Evolutionary conservation across 2,113 vertebrate genomes (phyloP).

Genomic region (Stegostoma tigrinum): DNA sequence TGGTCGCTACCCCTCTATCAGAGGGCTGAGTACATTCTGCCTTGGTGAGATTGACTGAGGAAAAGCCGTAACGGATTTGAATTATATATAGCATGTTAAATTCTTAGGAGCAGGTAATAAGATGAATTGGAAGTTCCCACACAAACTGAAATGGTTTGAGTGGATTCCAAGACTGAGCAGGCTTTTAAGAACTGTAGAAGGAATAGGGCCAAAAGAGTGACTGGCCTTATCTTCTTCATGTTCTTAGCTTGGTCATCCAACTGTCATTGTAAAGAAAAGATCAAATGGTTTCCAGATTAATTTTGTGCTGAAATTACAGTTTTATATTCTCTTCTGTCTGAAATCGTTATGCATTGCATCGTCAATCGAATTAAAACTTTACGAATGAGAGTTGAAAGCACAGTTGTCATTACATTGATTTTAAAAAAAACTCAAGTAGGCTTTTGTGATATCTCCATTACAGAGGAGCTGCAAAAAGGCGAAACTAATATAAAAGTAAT

Average conservation of each 20-base stretch:
- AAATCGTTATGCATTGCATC: neutral
- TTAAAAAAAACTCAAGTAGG: neutral
- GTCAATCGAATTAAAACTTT: neutral
- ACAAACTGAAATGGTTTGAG: neutral
- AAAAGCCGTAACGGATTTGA: neutral
- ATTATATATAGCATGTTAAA: neutral
- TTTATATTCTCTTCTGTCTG: neutral
- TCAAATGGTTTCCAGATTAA: neutral
- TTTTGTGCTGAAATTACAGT: neutral
- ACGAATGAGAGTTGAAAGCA: neutral
- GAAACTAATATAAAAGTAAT: slow-evolving; percentile 2
- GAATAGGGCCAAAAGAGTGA: neutral
- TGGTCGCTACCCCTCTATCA: neutral
- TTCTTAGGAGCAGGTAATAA: neutral
- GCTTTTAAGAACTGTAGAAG: neutral
- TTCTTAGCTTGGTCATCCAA: neutral
- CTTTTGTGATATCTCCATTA: neutral
- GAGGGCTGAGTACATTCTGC: neutral
- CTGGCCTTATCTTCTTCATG: neutral
- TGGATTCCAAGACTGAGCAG: neutral
- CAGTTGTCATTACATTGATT: neutral
- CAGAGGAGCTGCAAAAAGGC: neutral
- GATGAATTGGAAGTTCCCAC: neutral
- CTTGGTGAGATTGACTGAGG: neutral
- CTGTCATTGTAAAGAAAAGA: neutral